Conservation (phyloP, 2,888 invertebrate genomes). For the Lepidochitona cinerea region DNA sequence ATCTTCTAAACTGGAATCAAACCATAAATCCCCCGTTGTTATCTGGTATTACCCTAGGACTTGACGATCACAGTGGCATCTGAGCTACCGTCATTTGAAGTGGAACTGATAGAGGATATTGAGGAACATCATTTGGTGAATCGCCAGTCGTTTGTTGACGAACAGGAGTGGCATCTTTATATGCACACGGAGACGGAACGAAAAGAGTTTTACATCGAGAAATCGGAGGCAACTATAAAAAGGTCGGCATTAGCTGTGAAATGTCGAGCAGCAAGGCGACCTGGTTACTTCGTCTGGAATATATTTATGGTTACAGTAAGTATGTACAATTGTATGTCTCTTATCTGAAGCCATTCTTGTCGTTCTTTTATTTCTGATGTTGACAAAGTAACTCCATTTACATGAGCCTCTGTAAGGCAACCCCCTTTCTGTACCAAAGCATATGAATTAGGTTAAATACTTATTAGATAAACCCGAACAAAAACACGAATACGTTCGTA, state of each 20-base stretch:
- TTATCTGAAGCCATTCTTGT: too few species aligned
- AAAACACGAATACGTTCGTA: too few species aligned
- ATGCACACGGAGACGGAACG: conserved; percentile 64
- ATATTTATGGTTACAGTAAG: conserved; percentile 69
- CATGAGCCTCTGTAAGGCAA: too few species aligned
- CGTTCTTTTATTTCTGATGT: too few species aligned
- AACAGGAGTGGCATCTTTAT: conserved; percentile 68
- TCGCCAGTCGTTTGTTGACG: conserved; percentile 66
- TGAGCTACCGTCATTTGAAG: conserved; percentile 56
- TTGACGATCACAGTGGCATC: conserved; percentile 65
- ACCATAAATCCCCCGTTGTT: not conserved
- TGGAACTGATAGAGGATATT: conserved; percentile 59
- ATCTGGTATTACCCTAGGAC: conserved; percentile 44
- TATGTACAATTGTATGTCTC: too few species aligned
- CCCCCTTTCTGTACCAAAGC: too few species aligned
- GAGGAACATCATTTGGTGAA: conserved; percentile 64
- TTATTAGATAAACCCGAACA: too few species aligned
- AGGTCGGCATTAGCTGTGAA: conserved; percentile 66
- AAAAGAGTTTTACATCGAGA: conserved; percentile 64
- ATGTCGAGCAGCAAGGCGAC: conserved; percentile 66
- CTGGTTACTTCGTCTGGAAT: conserved; percentile 70
- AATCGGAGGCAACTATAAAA: conserved; percentile 63
- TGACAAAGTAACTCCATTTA: too few species aligned
- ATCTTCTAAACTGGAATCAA: not conserved
- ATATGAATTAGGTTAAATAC: too few species aligned